Conservation (phyloP, 2,888 invertebrate species). For the Conomelus anceps region DNA sequence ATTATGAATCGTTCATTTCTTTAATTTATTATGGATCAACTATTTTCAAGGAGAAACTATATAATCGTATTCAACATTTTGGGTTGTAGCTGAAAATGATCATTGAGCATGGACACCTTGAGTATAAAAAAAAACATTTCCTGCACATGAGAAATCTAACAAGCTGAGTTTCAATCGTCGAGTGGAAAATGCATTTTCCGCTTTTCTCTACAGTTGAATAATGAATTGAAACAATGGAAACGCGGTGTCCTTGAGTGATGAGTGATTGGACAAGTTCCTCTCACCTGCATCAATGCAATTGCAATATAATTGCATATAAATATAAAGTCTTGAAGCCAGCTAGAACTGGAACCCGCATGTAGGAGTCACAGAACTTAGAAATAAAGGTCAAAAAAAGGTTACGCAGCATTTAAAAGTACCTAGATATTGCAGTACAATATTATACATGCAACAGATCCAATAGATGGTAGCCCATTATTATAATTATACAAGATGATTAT, state of each 20-base stretch:
- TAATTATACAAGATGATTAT: too few species aligned
- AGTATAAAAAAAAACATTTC: not conserved
- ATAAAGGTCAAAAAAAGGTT: not conserved
- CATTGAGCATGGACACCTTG: not conserved
- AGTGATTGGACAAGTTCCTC: not conserved
- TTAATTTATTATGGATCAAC: too few species aligned
- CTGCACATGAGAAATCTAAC: not conserved
- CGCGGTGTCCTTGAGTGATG: not conserved
- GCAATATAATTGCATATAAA: not conserved
- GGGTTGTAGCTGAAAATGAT: too few species aligned
- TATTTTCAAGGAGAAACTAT: too few species aligned
- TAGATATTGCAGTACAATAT: too few species aligned
- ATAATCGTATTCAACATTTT: too few species aligned
- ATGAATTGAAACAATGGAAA: not conserved
- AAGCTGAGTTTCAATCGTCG: not conserved
- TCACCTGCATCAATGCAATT: not conserved
- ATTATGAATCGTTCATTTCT: too few species aligned
- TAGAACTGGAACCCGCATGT: not conserved
- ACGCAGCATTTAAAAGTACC: not conserved
- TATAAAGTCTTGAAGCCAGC: not conserved
- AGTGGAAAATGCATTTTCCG: not conserved
- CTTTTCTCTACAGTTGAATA: not conserved
- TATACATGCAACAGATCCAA: too few species aligned
- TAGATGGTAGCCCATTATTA: too few species aligned
- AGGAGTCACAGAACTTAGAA: not conserved